Base-by-base conservation (phyloP, 2,888 invertebrate genomes). In the Orchestes rusci region DNA sequence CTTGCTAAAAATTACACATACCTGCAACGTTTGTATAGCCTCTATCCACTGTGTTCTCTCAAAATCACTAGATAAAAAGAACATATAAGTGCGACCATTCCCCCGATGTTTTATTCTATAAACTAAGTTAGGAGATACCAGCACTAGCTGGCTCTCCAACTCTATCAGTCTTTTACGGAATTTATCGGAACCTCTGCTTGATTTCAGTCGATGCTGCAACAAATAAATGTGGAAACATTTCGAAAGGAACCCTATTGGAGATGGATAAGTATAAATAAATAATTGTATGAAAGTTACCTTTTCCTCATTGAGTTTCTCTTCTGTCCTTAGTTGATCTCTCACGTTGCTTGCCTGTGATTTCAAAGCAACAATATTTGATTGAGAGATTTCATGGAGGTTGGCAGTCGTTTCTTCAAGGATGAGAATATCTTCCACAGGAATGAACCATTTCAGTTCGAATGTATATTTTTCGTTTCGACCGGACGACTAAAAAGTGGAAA, bases 11-110 rank as follows among this genome's bases (percentile, higher is more conserved):
- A n/a, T n/a, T n/a, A n/a, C n/a, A n/a, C 29, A 41, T 31, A 51
- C 51, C 73, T 88, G 86, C 45, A 93, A 70, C 16, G 86, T 84
- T 55, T 84, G 81, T 53, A 95, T 87, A 2, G 93, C 87, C 64
- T 94, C 93, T 54, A 89, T 81, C 94, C 94, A 95, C 65, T 93
- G 92, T 52, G 86, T 85, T 41, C 92, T 75, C 68, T 95, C 95
- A 62, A 88, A 95, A 69, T 95, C 93, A 1, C 93, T 93, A 55
- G 92, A 89, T 59, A 95, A 74, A 69, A 93, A 91, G 72, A 95
- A 91, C 42, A 84, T 82, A 65, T 83, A 82, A 27, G 79, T 77
- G 36, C 84, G 74, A 59, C 79, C 79, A 40, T 80, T 78, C 46
- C 75, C 74, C 59, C 79, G 77, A 54, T 86, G 84, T 36, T 82